phyloP scores from a whole-genome alignment of 2,888 invertebrate species.

The Thera britannica region DNA sequence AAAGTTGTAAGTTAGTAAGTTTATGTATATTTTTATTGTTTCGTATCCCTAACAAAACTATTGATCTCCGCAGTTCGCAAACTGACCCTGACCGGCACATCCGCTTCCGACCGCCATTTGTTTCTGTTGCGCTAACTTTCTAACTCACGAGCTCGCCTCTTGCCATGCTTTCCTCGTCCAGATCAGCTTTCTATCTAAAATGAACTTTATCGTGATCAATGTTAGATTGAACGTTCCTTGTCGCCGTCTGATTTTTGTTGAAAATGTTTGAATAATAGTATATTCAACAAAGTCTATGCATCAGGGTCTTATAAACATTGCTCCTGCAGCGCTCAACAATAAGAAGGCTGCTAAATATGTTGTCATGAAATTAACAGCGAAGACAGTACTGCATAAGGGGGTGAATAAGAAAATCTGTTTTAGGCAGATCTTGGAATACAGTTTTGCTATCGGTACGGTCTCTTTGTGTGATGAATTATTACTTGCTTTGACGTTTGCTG shows the following conservation, averaged over 20 bases:
- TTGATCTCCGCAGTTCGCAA: slow-evolving; percentile 23
- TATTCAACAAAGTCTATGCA: background rate
- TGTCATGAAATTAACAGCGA: too few species aligned
- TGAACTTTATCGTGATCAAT: background rate
- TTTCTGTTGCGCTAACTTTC: slow-evolving; percentile 53
- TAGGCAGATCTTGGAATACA: too few species aligned
- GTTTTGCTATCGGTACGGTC: too few species aligned
- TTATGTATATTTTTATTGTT: slow-evolving; percentile 35
- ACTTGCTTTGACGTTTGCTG: too few species aligned
- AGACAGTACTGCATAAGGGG: too few species aligned
- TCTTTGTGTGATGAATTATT: too few species aligned
- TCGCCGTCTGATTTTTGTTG: background rate
- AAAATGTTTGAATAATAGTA: background rate
- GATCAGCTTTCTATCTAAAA: background rate
- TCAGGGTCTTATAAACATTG: too few species aligned
- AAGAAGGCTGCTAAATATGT: too few species aligned
- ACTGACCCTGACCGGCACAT: slow-evolving; percentile 17
- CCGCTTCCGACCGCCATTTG: slow-evolving; percentile 40
- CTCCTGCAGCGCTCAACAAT: too few species aligned
- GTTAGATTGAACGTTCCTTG: slow-evolving; percentile 1
- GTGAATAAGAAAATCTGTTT: too few species aligned
- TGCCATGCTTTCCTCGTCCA: background rate
- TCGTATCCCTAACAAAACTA: slow-evolving; percentile 24
- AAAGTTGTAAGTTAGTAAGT: slow-evolving; percentile 24
- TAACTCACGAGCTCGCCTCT: slow-evolving; percentile 39